phyloP scores from a whole-genome alignment of 2,797 vertebrate species.

The Morelia viridis region DNA sequence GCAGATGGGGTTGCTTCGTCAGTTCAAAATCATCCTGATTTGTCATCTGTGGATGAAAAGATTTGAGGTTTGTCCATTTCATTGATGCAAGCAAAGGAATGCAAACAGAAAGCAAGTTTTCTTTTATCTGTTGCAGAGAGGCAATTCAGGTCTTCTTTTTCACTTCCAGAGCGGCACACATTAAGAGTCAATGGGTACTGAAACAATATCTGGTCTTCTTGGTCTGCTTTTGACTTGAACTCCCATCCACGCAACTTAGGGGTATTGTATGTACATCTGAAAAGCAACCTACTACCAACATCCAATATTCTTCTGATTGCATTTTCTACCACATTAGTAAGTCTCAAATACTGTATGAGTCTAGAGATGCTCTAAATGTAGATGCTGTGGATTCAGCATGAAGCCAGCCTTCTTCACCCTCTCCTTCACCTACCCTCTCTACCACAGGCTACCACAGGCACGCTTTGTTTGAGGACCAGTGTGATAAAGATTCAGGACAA shows the following conservation, averaged over 20 bases:
- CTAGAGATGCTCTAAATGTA: background rate
- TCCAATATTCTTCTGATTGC: background rate
- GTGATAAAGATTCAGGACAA: background rate
- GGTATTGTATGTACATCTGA: background rate
- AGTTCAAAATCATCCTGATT: background rate
- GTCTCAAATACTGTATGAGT: background rate
- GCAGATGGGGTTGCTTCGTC: background rate
- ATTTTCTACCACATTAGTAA: background rate
- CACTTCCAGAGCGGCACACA: background rate
- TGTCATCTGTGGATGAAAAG: background rate
- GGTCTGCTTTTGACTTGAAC: background rate
- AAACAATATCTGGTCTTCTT: background rate
- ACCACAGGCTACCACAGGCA: background rate
- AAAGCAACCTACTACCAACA: background rate
- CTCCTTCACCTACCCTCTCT: no score
- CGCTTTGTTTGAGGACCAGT: background rate
- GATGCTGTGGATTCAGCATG: background rate
- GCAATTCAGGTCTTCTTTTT: background rate
- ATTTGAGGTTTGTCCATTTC: background rate
- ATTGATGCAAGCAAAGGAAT: background rate
- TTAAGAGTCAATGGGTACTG: background rate
- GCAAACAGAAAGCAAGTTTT: background rate
- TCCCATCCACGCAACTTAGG: background rate
- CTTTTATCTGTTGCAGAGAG: background rate
- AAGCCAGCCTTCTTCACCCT: background rate